Evolutionary conservation across 2,113 vertebrate genomes (phyloP).

Genomic region (Gallinago undulata): DNA sequence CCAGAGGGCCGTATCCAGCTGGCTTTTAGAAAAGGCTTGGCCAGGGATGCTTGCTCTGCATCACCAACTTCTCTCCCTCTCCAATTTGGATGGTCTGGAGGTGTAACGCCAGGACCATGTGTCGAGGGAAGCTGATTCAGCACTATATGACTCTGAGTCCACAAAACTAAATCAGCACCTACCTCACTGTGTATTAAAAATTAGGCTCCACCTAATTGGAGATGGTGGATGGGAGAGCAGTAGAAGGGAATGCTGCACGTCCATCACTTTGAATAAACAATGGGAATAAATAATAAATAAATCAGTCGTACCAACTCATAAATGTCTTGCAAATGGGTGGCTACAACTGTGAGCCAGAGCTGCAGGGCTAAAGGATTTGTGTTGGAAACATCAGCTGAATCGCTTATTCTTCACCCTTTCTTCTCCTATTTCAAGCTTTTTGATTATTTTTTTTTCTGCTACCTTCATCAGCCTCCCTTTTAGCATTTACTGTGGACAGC

Average conservation of each 20-base stretch:
- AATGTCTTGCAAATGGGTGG: not conserved
- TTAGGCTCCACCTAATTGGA: not conserved
- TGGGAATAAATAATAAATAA: not conserved
- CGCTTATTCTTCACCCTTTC: not conserved
- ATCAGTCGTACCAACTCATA: not conserved
- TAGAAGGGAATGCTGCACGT: accelerated
- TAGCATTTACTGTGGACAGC: accelerated
- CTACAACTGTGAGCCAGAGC: not conserved
- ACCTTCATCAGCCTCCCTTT: not conserved
- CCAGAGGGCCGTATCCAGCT: accelerated
- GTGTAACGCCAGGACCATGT: accelerated
- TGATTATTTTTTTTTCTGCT: not conserved
- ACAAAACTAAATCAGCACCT: not conserved
- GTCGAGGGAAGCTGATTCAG: accelerated
- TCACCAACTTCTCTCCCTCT: accelerated
- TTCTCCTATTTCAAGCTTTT: not conserved
- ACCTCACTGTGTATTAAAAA: accelerated
- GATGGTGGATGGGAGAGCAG: too few relatives aligned
- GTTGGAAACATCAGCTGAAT: not conserved
- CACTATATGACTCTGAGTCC: accelerated
- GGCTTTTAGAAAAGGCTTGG: not conserved
- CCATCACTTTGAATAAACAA: not conserved
- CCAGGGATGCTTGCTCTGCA: too few relatives aligned
- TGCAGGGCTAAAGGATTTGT: not conserved
- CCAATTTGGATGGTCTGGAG: accelerated